Base-by-base conservation (phyloP, 1,140 invertebrate genomes). In the Psilanteris sp. region DNA sequence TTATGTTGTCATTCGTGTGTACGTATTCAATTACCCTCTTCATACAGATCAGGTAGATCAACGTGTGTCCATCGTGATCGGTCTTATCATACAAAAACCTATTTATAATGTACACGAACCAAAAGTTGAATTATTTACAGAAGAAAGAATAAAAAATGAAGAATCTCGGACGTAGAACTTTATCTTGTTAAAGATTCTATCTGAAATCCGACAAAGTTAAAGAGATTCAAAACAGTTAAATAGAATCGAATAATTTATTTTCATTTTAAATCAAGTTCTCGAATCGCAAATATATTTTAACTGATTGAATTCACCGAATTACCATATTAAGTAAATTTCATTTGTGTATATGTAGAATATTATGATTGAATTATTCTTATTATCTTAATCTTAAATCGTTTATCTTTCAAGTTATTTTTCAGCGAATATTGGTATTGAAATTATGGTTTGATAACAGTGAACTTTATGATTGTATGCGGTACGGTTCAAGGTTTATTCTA, bases 1-100 rank as follows among this genome's bases (percentile, higher is more conserved):
- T 72, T 64, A 64, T 72, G 68, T 72, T 37, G 16, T 64, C 62
- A 62, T 72, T 72, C 55, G 55, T n/a, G n/a, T n/a, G n/a, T n/a
- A n/a, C n/a, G n/a, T 72, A 52, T 72, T 44, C n/a, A 48, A 34
- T 62, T 72, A 64, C 57, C 57, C 32, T 55, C 36, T 15, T 6
- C 24, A 50, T 68, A 46, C 11, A 4, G 26, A 64, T 52, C 34
- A 3, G 37, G 29, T 5, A 0, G 59, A 64, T 32, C 46, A 34
- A n/a, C 16, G 5, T 43, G 4, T 8, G n/a, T n/a, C n/a, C n/a
- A n/a, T 39, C 9, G 48, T 41, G 0, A 1, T 44, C 5, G 9
- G 3, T 41, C 31, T 26, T 62, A 55, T 67, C 1, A 55, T 67
- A 55, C 62, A 67, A 67, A 48, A 67, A 55, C 1, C 37, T 68